phyloP scores from a whole-genome alignment of 2,113 vertebrate genomes.

The Hystrix brachyura region DNA sequence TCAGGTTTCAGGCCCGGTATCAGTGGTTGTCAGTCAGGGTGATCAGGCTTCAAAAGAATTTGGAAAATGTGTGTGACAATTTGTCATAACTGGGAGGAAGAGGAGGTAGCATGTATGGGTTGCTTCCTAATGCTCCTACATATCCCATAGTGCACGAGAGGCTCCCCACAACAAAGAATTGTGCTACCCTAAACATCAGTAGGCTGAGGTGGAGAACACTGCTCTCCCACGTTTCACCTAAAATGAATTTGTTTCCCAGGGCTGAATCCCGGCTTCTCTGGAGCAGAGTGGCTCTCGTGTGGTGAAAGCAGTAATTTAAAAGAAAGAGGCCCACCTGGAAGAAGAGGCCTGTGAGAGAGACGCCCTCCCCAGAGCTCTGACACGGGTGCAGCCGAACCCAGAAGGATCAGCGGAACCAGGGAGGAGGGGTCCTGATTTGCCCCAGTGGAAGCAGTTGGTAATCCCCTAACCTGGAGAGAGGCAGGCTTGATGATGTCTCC shows the following conservation, averaged over 20 bases:
- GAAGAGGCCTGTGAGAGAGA: background rate
- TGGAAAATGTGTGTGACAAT: background rate
- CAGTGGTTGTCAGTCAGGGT: background rate
- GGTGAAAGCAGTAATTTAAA: background rate
- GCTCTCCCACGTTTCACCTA: background rate
- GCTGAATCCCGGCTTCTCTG: background rate
- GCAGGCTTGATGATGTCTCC: background rate
- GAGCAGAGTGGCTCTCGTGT: background rate
- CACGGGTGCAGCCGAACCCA: background rate
- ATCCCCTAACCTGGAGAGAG: background rate
- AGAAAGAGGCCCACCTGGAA: background rate
- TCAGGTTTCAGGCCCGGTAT: background rate
- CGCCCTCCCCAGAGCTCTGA: background rate
- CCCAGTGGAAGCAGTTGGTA: background rate
- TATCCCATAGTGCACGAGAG: background rate
- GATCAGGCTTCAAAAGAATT: background rate
- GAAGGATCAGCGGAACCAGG: background rate
- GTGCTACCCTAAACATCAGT: background rate
- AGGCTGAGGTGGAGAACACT: background rate
- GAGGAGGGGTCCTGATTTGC: background rate
- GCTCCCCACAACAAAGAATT: background rate
- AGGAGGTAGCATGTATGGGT: background rate
- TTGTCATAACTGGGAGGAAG: background rate
- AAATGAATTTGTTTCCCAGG: conserved; percentile 34
- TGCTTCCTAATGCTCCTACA: background rate